A percentile compares a stretch with the other conserved stretches of the same genome.
phyloP scores from a whole-genome alignment of 2,113 vertebrate species.

The Xenopus borealis region DNA sequence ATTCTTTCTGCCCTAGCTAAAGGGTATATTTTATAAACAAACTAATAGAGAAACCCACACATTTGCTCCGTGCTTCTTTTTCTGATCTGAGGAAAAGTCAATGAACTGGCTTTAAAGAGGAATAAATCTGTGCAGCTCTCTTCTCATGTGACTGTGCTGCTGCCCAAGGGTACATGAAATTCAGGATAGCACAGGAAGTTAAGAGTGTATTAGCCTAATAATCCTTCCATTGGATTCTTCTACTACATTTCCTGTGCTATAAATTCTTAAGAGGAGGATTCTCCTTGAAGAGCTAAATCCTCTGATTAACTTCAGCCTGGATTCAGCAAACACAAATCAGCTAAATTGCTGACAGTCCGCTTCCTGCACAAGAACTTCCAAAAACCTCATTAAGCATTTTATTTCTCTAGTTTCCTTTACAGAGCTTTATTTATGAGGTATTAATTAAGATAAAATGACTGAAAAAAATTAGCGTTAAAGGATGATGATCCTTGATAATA shows the following conservation, averaged over 20 bases:
- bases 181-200: conserved; percentile 20
- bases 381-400: conserved; percentile 37
- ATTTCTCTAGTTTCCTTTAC: conserved; percentile 12
- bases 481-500: too few species aligned
- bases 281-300: conserved; percentile 22
- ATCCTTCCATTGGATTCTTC: conserved; percentile 30
- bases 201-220: conserved; percentile 29
- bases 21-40: too few species aligned
- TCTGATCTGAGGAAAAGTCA: too few species aligned
- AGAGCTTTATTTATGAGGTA: conserved; percentile 35
- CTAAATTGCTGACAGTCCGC: conserved; percentile 35
- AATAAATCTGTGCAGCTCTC: too few species aligned
- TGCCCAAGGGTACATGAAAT: conserved; percentile 21
- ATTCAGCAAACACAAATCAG: conserved; percentile 36
- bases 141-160: too few species aligned
- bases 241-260: conserved; percentile 25
- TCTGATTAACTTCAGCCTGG: conserved; percentile 37
- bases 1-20: too few species aligned
- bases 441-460: conserved; percentile 28
- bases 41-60: too few species aligned
- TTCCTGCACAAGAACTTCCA: conserved; percentile 29
- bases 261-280: conserved; percentile 30
- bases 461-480: too few species aligned
- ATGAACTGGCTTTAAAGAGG: too few species aligned
- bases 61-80: too few species aligned